Evolutionary conservation across 2,888 invertebrate genomes (phyloP), one percentile per base, ranked within the genome.

Genomic region (Ennomos fuscantarius): DNA sequence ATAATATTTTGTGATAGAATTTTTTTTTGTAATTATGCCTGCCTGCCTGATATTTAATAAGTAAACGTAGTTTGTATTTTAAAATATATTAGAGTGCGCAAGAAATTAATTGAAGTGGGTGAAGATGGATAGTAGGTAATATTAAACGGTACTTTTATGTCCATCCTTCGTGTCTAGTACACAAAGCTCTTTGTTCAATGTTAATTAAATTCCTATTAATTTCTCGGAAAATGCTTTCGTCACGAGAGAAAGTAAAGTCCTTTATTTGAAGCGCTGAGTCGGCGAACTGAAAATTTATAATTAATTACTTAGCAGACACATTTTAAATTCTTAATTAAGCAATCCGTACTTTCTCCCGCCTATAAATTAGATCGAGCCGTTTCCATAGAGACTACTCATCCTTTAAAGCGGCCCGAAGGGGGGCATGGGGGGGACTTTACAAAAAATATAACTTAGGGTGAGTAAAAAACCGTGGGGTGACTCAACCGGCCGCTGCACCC

Each of bases 381-480:
- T 91, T 91, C 92, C 92, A 92, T 92, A 91, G 92, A 91, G 91
- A 92, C 92, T 92, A 90, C 91, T 92, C 92, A 92, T 92, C 92
- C 92, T 92, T 91, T 92, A 92, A 92, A 92, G 89, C 92, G 90
- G 88, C 87, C 86, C 79, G 83, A 81, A 80, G 84, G 85, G 79
- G 69, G 73, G 73, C 72, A 79, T 60, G 70, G 81, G 85, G 85
- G 83, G 87, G 86, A 82, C 85, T 91, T 89, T 85, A 86, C 86
- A 91, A 92, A 89, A 93, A 92, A 92, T 92, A 92, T 92, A 92
- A 91, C 91, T 92, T 91, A 92, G 93, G 93, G 93, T 92, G 92
- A 92, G 92, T 91, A 92, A 92, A 92, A 92, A 91, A 88, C 88
- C 91, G 91, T 90, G 92, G 93, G 93, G 93, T 92, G 93, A 92